Evolutionary conservation across 2,888 invertebrate genomes (phyloP).

Genomic region (Eumerus sabulonum): DNA sequence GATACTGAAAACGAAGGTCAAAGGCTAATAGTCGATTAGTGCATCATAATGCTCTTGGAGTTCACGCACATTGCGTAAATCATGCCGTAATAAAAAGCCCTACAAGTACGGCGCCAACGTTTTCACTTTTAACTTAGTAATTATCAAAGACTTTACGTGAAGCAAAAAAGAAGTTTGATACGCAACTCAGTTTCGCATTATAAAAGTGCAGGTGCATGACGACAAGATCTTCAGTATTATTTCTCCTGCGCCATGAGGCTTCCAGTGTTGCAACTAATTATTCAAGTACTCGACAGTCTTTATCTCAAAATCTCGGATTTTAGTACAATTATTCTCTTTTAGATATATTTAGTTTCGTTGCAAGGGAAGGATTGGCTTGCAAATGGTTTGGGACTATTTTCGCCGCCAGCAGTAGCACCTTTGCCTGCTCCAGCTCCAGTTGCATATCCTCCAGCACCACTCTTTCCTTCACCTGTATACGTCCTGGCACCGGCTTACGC

Average conservation of each 20-base stretch:
- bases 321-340: too few relatives aligned
- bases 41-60: not conserved
- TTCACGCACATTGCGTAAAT: too few relatives aligned
- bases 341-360: too few relatives aligned
- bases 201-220: conserved; percentile 9
- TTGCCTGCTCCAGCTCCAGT: conserved; percentile 18
- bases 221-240: conserved; percentile 21
- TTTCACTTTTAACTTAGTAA: conserved; percentile 39
- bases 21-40: conserved; percentile 14
- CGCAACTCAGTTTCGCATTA: not conserved
- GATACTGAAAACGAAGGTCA: conserved; percentile 12
- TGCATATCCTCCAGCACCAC: conserved; percentile 25
- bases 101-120: conserved; percentile 34
- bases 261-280: conserved; percentile 10
- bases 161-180: not conserved
- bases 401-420: not conserved
- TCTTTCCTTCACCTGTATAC: conserved; percentile 20
- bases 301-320: too few relatives aligned
- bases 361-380: conserved; percentile 6
- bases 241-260: conserved; percentile 23
- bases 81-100: not conserved
- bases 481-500: conserved; percentile 17
- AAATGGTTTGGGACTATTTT: conserved; percentile 30
- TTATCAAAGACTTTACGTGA: conserved; percentile 3
- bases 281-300: too few relatives aligned